These are phyloP conservation scores for Paratrypauchen microcephalus DNA, from an alignment of 2,797 vertebrate genomes.

Conservation along the genomic window DNA sequence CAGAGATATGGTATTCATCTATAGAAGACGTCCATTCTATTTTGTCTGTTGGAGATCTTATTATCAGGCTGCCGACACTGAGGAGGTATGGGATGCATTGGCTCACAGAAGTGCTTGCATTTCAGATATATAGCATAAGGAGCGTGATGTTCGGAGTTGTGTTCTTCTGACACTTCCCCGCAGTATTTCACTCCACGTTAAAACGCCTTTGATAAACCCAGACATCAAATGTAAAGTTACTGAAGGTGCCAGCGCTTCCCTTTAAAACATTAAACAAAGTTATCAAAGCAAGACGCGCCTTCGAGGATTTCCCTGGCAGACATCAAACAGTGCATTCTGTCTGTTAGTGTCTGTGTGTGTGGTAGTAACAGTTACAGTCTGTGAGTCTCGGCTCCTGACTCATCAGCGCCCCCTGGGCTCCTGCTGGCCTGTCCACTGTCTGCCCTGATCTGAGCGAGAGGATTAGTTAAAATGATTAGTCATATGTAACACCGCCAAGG, in stretches of 20 bases:
- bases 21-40: conserved; percentile 18
- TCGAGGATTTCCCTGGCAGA: conserved; percentile 42
- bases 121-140: background rate
- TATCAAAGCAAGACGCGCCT: conserved; percentile 40
- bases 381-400: conserved; percentile 33
- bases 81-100: conserved; percentile 5
- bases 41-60: conserved; percentile 25
- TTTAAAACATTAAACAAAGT: conserved; percentile 18
- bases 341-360: conserved; percentile 24
- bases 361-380: conserved; percentile 25
- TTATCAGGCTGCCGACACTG: conserved; percentile 24
- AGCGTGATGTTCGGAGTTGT: conserved; percentile 2
- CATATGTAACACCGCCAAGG: conserved; percentile 52
- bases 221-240: conserved; percentile 39
- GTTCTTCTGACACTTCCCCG: conserved; percentile 17
- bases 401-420: conserved; percentile 49
- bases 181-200: conserved; percentile 21
- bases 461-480: conserved; percentile 59
- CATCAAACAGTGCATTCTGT: conserved; percentile 33
- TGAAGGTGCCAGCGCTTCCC: conserved; percentile 17
- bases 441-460: conserved; percentile 30
- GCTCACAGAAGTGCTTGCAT: background rate
- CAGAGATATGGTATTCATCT: conserved; percentile 24
- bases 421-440: conserved; percentile 43
- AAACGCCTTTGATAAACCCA: conserved; percentile 31